phyloP scores from a whole-genome alignment of 2,888 invertebrate species.

The Callinectes sapidus region DNA sequence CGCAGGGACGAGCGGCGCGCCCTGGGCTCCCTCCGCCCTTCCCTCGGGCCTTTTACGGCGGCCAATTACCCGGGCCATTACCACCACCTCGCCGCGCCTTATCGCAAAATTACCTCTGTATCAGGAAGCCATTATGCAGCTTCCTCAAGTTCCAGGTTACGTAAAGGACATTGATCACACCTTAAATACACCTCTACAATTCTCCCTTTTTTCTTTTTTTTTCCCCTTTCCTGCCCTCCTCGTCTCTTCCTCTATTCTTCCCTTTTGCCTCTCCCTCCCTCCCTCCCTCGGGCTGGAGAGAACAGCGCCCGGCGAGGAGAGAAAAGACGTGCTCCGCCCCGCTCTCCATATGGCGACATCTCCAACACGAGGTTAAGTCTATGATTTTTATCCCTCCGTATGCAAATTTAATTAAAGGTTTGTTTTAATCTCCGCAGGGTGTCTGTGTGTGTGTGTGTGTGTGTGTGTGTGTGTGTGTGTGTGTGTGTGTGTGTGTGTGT shows the following conservation, averaged over 20 bases:
- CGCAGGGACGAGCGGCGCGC: not conserved
- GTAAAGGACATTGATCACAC: constrained; percentile 18
- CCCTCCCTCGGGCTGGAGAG: not conserved
- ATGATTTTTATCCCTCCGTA: constrained; percentile 40
- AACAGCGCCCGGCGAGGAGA: not conserved
- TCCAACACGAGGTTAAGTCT: constrained; percentile 21
- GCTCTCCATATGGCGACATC: constrained; percentile 52
- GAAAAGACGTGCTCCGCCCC: not conserved
- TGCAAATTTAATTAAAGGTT: constrained; percentile 64
- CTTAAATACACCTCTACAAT: not conserved
- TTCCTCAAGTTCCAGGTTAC: constrained; percentile 21
- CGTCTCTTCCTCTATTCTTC: not conserved
- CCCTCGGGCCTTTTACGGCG: constrained; percentile 19
- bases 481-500: constrained; percentile 39
- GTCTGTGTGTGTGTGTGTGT: constrained; percentile 48
- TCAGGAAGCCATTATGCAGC: constrained; percentile 37
- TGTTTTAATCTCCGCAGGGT: constrained; percentile 46
- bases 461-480: constrained; percentile 52
- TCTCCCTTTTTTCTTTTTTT: not conserved
- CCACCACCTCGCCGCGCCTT: constrained; percentile 26
- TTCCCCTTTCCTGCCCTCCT: not conserved
- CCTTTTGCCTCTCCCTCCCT: not conserved
- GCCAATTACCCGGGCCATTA: constrained; percentile 27
- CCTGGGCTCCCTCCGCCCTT: constrained; percentile 24
- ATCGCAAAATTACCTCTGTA: constrained; percentile 36